These are phyloP conservation scores for Megathymus violae DNA, from an alignment of 1,140 invertebrate species.

Conservation along the genomic window DNA sequence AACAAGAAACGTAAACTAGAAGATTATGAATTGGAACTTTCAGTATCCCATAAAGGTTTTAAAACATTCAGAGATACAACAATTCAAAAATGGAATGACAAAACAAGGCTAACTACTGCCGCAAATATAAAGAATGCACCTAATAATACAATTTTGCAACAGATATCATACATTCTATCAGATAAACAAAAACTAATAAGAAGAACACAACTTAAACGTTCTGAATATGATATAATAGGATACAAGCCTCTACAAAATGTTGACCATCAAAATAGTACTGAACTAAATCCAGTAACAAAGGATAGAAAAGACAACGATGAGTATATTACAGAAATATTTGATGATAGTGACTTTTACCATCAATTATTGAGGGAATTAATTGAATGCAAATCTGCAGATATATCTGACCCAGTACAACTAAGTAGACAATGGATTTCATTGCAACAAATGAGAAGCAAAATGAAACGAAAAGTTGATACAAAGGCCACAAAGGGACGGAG, in stretches of 20 bases:
- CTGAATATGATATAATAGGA: conserved; percentile 90
- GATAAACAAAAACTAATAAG: conserved; percentile 91
- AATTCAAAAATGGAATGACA: conserved; percentile 97
- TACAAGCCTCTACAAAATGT: conserved; percentile 69
- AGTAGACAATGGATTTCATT: conserved; percentile 94
- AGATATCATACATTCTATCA: conserved; percentile 93
- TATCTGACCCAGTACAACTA: conserved; percentile 92
- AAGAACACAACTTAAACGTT: conserved; percentile 92
- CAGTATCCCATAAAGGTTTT: conserved; percentile 87
- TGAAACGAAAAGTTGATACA: conserved; percentile 95
- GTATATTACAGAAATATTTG: conserved; percentile 94
- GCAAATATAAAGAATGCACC: conserved; percentile 86
- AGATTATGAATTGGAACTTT: conserved; percentile 87
- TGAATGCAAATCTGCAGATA: conserved; percentile 93
- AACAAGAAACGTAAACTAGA: conserved; percentile 86
- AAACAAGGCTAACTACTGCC: conserved; percentile 89
- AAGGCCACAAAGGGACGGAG: conserved; percentile 96
- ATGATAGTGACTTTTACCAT: conserved; percentile 99
- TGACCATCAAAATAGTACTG: conserved; percentile 49
- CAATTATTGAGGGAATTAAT: conserved; percentile 95
- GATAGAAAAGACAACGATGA: conserved; percentile 84
- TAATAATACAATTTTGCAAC: conserved; percentile 91
- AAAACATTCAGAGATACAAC: conserved; percentile 89
- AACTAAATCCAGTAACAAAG: conserved; percentile 55
- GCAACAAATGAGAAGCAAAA: conserved; percentile 94